These are phyloP conservation scores for Calidris pygmaea DNA, from an alignment of 2,113 vertebrate species.

Conservation along the genomic window DNA sequence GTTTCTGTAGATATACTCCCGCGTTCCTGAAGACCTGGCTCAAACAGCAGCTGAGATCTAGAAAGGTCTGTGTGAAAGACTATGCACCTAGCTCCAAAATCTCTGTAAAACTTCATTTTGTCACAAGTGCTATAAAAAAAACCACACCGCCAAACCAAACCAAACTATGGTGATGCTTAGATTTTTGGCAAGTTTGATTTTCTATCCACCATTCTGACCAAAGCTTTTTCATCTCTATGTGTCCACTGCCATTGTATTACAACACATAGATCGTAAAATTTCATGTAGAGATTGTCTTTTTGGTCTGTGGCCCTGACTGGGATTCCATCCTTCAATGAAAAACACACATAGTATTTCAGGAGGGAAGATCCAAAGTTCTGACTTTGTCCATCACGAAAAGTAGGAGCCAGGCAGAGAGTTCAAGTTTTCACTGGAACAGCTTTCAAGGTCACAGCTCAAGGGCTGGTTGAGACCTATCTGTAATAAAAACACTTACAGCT, in stretches of 20 bases:
- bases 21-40: background rate
- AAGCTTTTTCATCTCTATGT: background rate
- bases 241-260: background rate
- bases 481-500: background rate
- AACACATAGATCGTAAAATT: background rate
- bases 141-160: too few relatives aligned
- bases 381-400: background rate
- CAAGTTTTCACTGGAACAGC: background rate
- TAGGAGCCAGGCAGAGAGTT: background rate
- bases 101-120: background rate
- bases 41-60: background rate
- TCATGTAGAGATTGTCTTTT: background rate
- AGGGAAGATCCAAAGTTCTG: background rate
- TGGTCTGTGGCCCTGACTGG: background rate
- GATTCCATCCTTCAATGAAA: background rate
- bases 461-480: background rate
- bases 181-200: background rate
- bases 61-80: background rate
- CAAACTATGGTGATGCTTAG: rapidly evolving
- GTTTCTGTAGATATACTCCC: background rate
- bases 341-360: background rate
- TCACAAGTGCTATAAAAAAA: background rate
- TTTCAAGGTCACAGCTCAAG: background rate
- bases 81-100: background rate
- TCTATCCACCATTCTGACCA: background rate